phyloP scores from a whole-genome alignment of 2,888 invertebrate species.

The Carcina quercana region DNA sequence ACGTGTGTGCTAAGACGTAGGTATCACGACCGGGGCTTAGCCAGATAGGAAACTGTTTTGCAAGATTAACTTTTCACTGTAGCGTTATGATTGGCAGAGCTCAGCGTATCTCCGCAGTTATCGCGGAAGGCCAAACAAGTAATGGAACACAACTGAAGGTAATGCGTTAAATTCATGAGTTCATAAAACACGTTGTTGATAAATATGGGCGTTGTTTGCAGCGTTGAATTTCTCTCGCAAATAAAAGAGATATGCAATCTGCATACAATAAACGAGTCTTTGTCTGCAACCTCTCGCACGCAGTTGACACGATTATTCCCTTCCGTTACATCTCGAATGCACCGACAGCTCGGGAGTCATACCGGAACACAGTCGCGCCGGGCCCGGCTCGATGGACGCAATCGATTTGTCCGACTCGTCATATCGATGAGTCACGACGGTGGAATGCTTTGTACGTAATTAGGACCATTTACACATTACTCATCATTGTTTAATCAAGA shows the following conservation, averaged over 20 bases:
- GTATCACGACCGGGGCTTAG: background rate
- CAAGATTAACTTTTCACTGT: background rate
- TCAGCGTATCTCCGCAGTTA: constrained; percentile 2
- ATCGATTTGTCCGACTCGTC: constrained; percentile 29
- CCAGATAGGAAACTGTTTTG: background rate
- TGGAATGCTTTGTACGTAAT: constrained; percentile 61
- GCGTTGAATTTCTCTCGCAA: background rate
- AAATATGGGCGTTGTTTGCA: too few relatives aligned
- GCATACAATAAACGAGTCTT: constrained; percentile 10
- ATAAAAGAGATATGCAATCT: constrained; percentile 6
- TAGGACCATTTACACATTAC: constrained; percentile 57
- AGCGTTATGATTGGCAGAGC: background rate
- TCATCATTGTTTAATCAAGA: constrained; percentile 53
- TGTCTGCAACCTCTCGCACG: constrained; percentile 25
- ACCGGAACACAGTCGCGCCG: constrained; percentile 29
- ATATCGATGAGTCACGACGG: constrained; percentile 42
- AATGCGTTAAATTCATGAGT: background rate
- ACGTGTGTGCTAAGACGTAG: background rate
- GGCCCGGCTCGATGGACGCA: constrained; percentile 28
- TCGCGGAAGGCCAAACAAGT: constrained; percentile 1
- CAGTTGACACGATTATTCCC: constrained; percentile 22
- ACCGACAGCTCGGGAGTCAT: constrained; percentile 26
- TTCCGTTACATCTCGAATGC: constrained; percentile 26
- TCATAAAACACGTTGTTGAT: too few relatives aligned
- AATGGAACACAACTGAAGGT: background rate